Evolutionary conservation across 2,888 invertebrate genomes (phyloP).

Genomic region (Apamea sordens): DNA sequence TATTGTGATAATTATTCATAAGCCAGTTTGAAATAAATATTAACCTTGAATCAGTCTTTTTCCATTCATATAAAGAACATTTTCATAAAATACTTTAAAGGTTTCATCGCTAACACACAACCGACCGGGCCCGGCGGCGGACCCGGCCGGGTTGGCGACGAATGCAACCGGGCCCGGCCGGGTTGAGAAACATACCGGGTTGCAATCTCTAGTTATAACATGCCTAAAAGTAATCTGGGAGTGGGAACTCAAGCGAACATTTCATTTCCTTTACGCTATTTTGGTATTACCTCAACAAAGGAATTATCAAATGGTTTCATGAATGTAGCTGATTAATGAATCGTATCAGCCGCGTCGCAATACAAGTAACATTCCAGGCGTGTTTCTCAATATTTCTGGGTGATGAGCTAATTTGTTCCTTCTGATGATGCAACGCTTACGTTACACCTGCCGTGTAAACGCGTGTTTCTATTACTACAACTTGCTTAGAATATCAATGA

Average conservation of each 20-base stretch:
- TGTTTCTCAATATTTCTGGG: slow-evolving; percentile 55
- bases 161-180: too few relatives aligned
- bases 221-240: slow-evolving; percentile 15
- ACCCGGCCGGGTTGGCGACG: too few relatives aligned
- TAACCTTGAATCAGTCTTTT: too few relatives aligned
- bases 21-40: too few relatives aligned
- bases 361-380: slow-evolving; percentile 29
- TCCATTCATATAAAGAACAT: too few relatives aligned
- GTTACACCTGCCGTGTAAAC: slow-evolving; percentile 48
- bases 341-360: slow-evolving; percentile 50
- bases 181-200: too few relatives aligned
- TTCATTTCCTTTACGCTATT: slow-evolving; percentile 24
- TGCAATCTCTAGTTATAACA: neutral
- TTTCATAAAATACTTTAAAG: too few relatives aligned
- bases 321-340: slow-evolving; percentile 39
- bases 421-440: slow-evolving; percentile 61
- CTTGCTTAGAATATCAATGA: slow-evolving; percentile 58
- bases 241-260: slow-evolving; percentile 23
- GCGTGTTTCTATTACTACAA: slow-evolving; percentile 57
- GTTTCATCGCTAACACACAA: too few relatives aligned
- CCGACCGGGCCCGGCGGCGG: too few relatives aligned
- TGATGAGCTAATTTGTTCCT: slow-evolving; percentile 64
- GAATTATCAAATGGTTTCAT: slow-evolving; percentile 30
- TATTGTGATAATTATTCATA: too few relatives aligned
- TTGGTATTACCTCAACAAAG: slow-evolving; percentile 41